Conservation (phyloP, 2,113 vertebrate species). For the Anolis carolinensis region DNA sequence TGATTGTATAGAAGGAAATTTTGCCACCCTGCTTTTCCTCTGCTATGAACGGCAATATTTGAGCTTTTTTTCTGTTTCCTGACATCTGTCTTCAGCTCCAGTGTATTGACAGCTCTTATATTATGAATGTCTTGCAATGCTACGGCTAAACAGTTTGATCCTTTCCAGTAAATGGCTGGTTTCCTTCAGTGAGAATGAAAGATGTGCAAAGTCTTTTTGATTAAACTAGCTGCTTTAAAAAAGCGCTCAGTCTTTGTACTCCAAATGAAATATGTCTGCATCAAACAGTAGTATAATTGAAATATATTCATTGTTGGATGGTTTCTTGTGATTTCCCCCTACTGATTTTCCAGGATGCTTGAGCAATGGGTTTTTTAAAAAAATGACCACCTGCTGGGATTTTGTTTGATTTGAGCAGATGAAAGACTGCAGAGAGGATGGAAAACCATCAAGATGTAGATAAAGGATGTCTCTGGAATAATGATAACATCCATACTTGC, state of each 20-base stretch:
- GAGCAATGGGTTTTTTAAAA: neutral
- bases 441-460: neutral
- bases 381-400: neutral
- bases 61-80: neutral
- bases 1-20: neutral
- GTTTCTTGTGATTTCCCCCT: neutral
- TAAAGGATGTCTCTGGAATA: neutral
- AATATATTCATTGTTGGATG: neutral
- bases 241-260: neutral
- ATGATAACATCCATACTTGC: neutral
- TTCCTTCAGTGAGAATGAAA: neutral
- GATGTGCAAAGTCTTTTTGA: conserved; percentile 20
- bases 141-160: neutral
- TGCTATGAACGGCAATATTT: neutral
- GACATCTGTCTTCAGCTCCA: neutral
- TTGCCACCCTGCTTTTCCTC: neutral
- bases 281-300: neutral
- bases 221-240: conserved; percentile 10
- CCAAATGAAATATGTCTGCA: neutral
- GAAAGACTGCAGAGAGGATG: neutral
- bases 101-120: neutral
- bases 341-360: neutral
- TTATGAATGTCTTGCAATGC: neutral
- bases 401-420: conserved; percentile 3
- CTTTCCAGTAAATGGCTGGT: neutral